Evolutionary conservation across 2,113 vertebrate species (phyloP).

Genomic region (Hippoglossus stenolepis): DNA sequence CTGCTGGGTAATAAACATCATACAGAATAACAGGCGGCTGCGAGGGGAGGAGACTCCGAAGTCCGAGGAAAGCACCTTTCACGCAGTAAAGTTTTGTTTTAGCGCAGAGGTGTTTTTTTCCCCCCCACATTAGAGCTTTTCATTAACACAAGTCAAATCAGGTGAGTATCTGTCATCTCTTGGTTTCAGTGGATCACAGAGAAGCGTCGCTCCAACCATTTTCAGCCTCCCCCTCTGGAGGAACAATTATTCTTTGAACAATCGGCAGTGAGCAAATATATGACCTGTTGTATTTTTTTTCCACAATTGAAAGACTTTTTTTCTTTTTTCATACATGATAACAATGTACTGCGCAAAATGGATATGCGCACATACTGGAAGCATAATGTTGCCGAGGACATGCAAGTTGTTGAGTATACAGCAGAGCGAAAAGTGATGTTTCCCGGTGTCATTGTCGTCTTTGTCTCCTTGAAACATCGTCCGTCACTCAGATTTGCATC

Average conservation of each 20-base stretch:
- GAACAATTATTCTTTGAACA: slow-evolving; percentile 58
- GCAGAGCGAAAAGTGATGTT: slow-evolving; percentile 75
- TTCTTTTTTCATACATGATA: slow-evolving; percentile 67
- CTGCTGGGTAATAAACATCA: slow-evolving; percentile 69
- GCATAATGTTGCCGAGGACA: slow-evolving; percentile 81
- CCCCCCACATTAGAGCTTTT: not conserved
- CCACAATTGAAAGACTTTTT: slow-evolving; percentile 56
- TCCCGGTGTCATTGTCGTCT: slow-evolving; percentile 60
- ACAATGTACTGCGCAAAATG: slow-evolving; percentile 74
- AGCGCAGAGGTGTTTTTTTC: slow-evolving; percentile 41
- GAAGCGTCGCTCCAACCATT: slow-evolving; percentile 22
- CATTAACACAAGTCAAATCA: slow-evolving; percentile 35
- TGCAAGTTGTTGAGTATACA: slow-evolving; percentile 81
- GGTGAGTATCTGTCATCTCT: slow-evolving; percentile 12
- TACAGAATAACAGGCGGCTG: slow-evolving; percentile 64
- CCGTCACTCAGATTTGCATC: slow-evolving; percentile 57
- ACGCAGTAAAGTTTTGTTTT: slow-evolving; percentile 55
- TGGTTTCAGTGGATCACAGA: slow-evolving; percentile 49
- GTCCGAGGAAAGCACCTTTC: slow-evolving; percentile 64
- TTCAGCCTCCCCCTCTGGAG: slow-evolving; percentile 25
- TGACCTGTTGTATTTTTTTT: slow-evolving; percentile 44
- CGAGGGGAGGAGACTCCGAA: slow-evolving; percentile 43
- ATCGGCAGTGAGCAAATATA: slow-evolving; percentile 62
- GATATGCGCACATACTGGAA: slow-evolving; percentile 78
- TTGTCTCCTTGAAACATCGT: slow-evolving; percentile 54